Base-by-base conservation (phyloP, 2,113 vertebrate species). In the Aspidoscelis tigris region DNA sequence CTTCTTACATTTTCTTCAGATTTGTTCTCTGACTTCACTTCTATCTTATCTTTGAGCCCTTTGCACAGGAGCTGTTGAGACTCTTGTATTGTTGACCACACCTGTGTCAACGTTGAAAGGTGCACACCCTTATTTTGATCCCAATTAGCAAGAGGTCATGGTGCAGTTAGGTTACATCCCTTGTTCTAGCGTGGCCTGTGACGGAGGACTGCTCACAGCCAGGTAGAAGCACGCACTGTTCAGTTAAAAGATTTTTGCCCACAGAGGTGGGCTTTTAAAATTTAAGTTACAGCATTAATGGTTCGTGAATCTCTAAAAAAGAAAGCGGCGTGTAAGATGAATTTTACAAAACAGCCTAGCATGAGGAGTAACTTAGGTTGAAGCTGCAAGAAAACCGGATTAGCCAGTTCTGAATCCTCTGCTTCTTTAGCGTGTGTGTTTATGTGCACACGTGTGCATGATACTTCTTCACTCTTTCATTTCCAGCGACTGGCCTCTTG, bases 371-470 rank as follows among this genome's bases (percentile, higher is more conserved):
- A 1, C 83, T 93, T 88, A 53, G 82, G 82, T 33, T 76, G 44
- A 64, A 43, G 79, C 61, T 88, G 73, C 86, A 66, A 89, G 72
- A 86, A 80, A 86, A 86, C 73, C 86, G 68, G 39, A 76, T 80
- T 80, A 85, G n/a, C 66, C 76, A 80, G 69, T 76, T 81, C 78
- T 69, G 83, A 88, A 81, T 64, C 66, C 39, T 39, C 47, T 50
- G 47, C 47, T 9, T 50, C 47, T 50, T 50, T 50, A 50, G 8
- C 2, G 5, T 50, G 47, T 50, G 47, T 50, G 47, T 33, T 33
- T 33, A 33, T 33, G 33, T 33, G 33, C 33, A 33, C 33, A 33
- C 33, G 33, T 33, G 33, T 33, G 33, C 33, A 33, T 33, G 33
- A 33, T 33, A 33, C 33, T 33, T 6, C 47, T 50, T 50, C 47